These are phyloP conservation scores for Henricia sp. DNA, from an alignment of 53 echinoderm and acorn worm species.

Conservation along the genomic window DNA sequence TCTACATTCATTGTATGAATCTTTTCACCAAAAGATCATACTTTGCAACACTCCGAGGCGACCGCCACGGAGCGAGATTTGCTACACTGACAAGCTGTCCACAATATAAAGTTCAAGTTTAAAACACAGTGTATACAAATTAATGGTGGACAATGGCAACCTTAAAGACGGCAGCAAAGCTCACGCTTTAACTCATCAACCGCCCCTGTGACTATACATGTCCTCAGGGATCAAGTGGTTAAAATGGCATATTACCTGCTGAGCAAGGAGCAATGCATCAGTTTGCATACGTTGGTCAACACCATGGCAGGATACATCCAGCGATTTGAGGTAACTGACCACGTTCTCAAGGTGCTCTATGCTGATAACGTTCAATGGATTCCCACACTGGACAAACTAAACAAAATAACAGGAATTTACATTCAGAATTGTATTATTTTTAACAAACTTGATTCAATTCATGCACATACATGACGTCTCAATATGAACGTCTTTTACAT, in stretches of 20 bases:
- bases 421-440: background rate
- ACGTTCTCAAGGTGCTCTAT: constrained; percentile 23
- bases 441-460: background rate
- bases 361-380: background rate
- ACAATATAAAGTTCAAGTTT: background rate
- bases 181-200: background rate
- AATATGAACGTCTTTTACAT: background rate
- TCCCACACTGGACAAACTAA: constrained; percentile 40
- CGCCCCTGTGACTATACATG: background rate
- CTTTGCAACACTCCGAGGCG: too few species aligned
- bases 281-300: background rate
- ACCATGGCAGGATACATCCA: constrained; percentile 4
- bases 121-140: background rate
- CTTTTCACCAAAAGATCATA: too few species aligned
- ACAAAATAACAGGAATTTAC: too few species aligned
- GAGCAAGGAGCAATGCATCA: constrained; percentile 2
- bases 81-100: background rate
- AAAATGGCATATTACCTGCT: constrained; percentile 22
- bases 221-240: background rate
- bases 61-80: background rate
- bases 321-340: constrained; percentile 12
- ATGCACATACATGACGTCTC: background rate
- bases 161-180: background rate
- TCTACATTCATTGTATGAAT: too few species aligned
- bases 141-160: background rate